Base-by-base conservation (phyloP, 2,888 invertebrate species). In the Chydorus sphaericus region DNA sequence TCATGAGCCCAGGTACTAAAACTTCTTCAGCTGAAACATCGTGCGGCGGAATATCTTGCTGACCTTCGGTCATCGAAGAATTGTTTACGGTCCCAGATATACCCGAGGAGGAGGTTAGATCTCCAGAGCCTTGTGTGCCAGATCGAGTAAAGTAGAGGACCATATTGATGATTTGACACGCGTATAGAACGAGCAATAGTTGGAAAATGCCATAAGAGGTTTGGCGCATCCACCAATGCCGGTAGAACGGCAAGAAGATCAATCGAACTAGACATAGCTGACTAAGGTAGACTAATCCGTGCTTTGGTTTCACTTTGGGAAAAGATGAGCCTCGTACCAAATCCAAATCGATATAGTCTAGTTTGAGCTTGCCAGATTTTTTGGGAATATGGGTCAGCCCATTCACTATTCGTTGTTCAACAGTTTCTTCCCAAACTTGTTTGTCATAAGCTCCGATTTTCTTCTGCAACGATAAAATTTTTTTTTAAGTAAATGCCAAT, bases 371-470 rank as follows among this genome's bases (percentile, higher is more conserved):
- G 20, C 84, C 80, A 59, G 80, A 81, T 70, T 85, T 83, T 68
- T 83, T 80, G 39, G 85, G 81, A 57, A 85, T 78, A 69, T 89
- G 85, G 58, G 82, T 81, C 55, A 90, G 80, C 62, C 88, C 89
- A 73, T 85, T 82, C 55, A 90, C 76, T 65, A 92, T 88, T 65
- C 87, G 81, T 69, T 89, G 87, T 68, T 96, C 94, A 62, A 94
- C 85, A 65, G 88, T 90, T 63, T 87, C 88, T 71, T 96, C 96
- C 94, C 94, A 96, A 79, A 87, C 83, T 66, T 93, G 91, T 69
- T 93, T 93, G 74, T 96, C 94, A 73, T 94, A 93, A 28, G 88
- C 87, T 66, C 93, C 92, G 71, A 96, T 94, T 77, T 92, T 89
- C 29, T 51, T 28, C 31, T n/a, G n/a, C n/a, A n/a, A n/a, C n/a